Base-by-base conservation (phyloP, 2,888 invertebrate genomes). In the Disparrhopalites patrizii region DNA sequence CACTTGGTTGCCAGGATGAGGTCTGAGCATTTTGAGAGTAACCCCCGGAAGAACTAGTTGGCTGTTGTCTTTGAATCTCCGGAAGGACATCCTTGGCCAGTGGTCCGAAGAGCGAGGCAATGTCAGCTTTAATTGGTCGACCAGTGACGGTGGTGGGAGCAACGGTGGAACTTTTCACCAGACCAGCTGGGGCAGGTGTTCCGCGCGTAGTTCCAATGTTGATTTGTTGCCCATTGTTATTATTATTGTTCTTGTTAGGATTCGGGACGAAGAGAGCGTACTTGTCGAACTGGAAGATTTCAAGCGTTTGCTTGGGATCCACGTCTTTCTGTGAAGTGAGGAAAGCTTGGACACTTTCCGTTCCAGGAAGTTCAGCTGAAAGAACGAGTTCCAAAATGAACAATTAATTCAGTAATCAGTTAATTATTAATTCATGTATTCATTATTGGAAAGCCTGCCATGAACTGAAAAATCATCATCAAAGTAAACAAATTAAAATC, bases 321-420 rank as follows among this genome's bases (percentile, higher is more conserved):
- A 66, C 55, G 31, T 66, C 55, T 30, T 66, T 61, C 36, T 66
- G 66, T 5, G 66, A 62, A 10, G 61, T 62, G 2, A 66, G 43
- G 50, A 66, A 66, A 13, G 66, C 66, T 56, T 61, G 66, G 1
- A 66, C 61, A 25, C 66, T 50, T 18, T 66, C 66, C 15, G 66
- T 66, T 66, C 62, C 66, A 18, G 66, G 66, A 18, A 66, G 51
- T 30, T 65, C 61, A 40, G 61, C 65, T 60, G n/a, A 18, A 62
- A 54, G 5, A 15, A 43, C 18, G 15, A 58, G n/a, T n/a, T n/a
- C n/a, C n/a, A n/a, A n/a, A 25, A 28, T 58, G 15, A 2, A 27
- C 18, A 5, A 62, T n/a, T 23, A 40, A 38, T 25, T 28, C 40
- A 40, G 3, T 36, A 54, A 54, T 54, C 30, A 54, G n/a, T 31